Percentiles rank a stretch among this genome's conserved stretches.
phyloP scores from a whole-genome alignment of 2,888 invertebrate genomes.

The Parasteatoda lunata region DNA sequence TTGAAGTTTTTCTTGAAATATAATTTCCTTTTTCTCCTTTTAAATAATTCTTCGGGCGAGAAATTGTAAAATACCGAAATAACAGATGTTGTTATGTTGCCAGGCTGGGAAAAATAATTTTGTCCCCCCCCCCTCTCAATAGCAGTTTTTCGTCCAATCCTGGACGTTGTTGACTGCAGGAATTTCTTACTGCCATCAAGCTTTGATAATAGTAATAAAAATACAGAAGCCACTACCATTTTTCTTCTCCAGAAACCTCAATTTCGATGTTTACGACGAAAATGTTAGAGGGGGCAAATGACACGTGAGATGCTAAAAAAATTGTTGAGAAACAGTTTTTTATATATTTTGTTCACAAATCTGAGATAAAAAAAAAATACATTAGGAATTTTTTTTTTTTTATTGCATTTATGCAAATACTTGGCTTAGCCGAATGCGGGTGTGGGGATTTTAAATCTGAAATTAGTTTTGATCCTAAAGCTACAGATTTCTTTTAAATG shows the following conservation, averaged over 20 bases:
- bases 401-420: too few species aligned
- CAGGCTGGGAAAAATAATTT: background rate
- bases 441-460: too few species aligned
- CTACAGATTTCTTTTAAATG: too few species aligned
- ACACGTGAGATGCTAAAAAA: background rate
- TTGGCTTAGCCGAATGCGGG: too few species aligned
- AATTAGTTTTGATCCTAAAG: too few species aligned
- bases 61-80: slow-evolving; percentile 1
- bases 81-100: slow-evolving; percentile 2
- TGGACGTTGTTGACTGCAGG: background rate
- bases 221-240: background rate
- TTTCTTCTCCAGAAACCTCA: background rate
- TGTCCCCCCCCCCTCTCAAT: background rate
- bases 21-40: background rate
- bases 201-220: slow-evolving; percentile 2
- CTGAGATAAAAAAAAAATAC: too few species aligned
- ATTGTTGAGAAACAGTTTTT: background rate
- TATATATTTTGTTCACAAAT: too few species aligned
- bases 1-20: background rate
- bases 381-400: too few species aligned
- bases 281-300: background rate
- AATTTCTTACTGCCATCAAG: background rate
- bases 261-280: background rate
- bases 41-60: background rate
- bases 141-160: background rate